A percentile compares a stretch with the other conserved stretches of the same genome.
phyloP scores from a whole-genome alignment of 2,888 invertebrate genomes.

The Eupithecia tripunctaria region DNA sequence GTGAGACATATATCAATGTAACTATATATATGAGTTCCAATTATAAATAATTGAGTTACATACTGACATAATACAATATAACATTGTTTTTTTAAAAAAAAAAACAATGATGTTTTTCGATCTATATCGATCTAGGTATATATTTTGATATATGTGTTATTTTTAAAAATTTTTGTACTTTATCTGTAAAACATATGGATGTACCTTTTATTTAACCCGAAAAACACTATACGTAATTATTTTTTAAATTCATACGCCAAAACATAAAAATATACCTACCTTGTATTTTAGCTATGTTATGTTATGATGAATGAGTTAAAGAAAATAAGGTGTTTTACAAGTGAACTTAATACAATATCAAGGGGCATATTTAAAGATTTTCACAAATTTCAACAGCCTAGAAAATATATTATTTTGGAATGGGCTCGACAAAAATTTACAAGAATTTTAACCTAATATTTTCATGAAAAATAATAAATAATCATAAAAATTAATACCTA shows the following conservation, averaged over 20 bases:
- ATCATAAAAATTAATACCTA: slow-evolving; percentile 1
- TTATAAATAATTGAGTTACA: background rate
- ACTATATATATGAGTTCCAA: background rate
- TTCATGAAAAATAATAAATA: slow-evolving; percentile 40
- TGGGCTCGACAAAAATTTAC: background rate
- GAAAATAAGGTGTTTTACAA: background rate
- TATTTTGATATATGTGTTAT: background rate
- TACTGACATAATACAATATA: background rate
- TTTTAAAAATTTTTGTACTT: background rate
- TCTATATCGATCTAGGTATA: too few species aligned
- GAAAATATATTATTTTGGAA: background rate
- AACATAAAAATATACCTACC: background rate
- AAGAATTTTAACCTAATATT: background rate
- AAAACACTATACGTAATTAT: background rate
- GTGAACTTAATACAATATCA: background rate
- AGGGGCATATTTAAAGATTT: background rate
- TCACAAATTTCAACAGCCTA: background rate
- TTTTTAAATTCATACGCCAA: background rate
- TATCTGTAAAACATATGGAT: background rate
- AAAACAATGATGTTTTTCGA: background rate
- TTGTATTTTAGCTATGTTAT: background rate
- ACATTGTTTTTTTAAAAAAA: background rate
- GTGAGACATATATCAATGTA: background rate
- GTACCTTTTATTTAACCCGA: background rate
- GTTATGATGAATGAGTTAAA: background rate